These are phyloP conservation scores for Hypanus sabinus DNA, from an alignment of 2,113 vertebrate genomes.

Conservation along the genomic window DNA sequence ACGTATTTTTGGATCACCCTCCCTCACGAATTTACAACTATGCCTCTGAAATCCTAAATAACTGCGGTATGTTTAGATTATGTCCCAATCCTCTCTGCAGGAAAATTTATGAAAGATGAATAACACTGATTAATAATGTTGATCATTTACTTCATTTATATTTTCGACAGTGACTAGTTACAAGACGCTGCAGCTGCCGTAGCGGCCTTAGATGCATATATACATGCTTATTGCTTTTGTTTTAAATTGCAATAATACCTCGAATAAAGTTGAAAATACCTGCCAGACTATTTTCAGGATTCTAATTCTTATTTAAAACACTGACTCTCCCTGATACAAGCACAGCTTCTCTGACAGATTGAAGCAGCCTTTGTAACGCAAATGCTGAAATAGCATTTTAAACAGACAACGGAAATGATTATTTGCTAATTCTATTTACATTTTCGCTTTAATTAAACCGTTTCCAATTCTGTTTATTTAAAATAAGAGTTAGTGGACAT, in stretches of 20 bases:
- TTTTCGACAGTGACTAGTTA: neutral
- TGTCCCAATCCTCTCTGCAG: neutral
- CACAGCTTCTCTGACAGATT: too few species aligned
- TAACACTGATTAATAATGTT: neutral
- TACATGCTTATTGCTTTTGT: neutral
- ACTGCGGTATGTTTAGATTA: neutral
- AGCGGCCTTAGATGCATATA: neutral
- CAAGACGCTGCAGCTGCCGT: neutral
- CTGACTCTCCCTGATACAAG: neutral
- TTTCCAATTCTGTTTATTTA: constrained; percentile 33
- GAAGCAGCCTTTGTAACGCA: neutral
- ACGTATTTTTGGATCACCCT: neutral
- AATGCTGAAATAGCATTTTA: constrained; percentile 5
- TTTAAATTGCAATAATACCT: neutral
- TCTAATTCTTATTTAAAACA: neutral
- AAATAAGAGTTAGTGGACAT: constrained; percentile 19
- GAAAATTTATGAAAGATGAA: neutral
- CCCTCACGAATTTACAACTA: neutral
- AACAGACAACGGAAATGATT: constrained; percentile 21
- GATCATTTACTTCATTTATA: constrained; percentile 11
- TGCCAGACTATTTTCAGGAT: neutral
- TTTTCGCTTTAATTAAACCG: constrained; percentile 33
- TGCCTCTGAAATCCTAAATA: neutral
- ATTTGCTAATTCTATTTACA: constrained; percentile 24
- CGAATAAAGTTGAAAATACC: constrained; percentile 21